These are phyloP conservation scores for Tolypeutes matacus DNA, from an alignment of 2,797 vertebrate genomes.

Conservation along the genomic window DNA sequence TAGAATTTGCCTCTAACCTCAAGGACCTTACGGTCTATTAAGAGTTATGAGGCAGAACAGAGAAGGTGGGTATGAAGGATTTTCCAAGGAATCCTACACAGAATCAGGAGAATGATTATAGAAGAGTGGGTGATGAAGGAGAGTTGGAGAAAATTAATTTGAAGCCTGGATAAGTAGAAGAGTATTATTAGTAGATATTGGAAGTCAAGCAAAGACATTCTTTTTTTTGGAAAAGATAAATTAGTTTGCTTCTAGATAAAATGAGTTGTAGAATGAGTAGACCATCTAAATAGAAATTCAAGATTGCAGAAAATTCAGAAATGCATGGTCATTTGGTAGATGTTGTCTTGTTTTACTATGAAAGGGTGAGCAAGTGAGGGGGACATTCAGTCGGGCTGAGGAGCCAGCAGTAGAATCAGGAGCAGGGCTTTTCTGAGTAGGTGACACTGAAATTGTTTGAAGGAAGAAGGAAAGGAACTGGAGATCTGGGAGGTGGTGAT, in stretches of 20 bases:
- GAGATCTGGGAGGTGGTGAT: background rate
- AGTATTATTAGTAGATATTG: background rate
- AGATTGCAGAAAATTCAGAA: background rate
- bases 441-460: background rate
- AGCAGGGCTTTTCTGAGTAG: background rate
- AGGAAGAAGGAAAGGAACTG: background rate
- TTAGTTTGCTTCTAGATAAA: background rate
- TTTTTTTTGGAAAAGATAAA: background rate
- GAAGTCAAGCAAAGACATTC: background rate
- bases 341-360: background rate
- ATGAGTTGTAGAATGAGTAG: background rate
- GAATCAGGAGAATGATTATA: background rate
- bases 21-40: background rate
- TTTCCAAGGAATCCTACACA: background rate
- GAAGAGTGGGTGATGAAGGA: background rate
- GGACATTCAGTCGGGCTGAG: background rate
- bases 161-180: background rate
- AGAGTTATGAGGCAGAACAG: background rate
- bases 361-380: background rate
- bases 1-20: background rate
- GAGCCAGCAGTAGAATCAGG: background rate
- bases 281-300: background rate
- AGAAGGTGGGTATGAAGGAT: background rate
- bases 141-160: background rate
- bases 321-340: background rate